Base-by-base conservation (phyloP, 64 coral and sea anemone species). In the Exaiptasia diaphana region DNA sequence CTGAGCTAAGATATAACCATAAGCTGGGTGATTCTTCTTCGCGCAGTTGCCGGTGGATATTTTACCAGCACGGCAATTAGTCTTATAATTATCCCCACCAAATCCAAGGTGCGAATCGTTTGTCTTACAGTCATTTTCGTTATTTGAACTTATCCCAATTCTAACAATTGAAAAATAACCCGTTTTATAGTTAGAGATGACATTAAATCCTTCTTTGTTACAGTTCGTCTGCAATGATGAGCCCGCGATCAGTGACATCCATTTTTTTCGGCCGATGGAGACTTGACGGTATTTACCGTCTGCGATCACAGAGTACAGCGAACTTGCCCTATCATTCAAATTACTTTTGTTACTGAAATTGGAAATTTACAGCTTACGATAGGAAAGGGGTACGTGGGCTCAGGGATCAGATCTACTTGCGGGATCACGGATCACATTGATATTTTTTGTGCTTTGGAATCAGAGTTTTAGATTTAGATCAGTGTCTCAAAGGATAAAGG, bases 131-230 rank as follows among this genome's bases (percentile, higher is more conserved):
- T 62, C 31, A 3, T 64, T 64, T 20, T 64, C 3, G 32, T 64
- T 3, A 20, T 64, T 64, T 1, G 29, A 20, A 0, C 32, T 17
- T 14, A 64, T 64, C 0, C 61, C 61, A 64, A 64, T 64, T 10
- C 61, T 20, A 4, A 37, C 61, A 5, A 4, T 12, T 64, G 5
- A 7, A 34, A 0, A 0, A 9, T 6, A 46, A 15, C 0, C 11
- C 6, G n/a, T n/a, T n/a, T n/a, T n/a, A n/a, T n/a, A n/a, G 17
- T 43, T 46, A 37, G 5, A 12, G 20, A 0, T 0, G 36, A 56
- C 9, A 54, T 90, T 90, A 31, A 90, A 83, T 4, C 88, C 88
- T 39, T 83, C 49, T 48, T 33, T 90, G 62, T 90, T 83, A 20
- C 88, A 90, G 36, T 90, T 53, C 0, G 0, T 12, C 53, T 36